phyloP scores from a whole-genome alignment of 2,888 invertebrate genomes.

The Euspilapteryx auroguttella region DNA sequence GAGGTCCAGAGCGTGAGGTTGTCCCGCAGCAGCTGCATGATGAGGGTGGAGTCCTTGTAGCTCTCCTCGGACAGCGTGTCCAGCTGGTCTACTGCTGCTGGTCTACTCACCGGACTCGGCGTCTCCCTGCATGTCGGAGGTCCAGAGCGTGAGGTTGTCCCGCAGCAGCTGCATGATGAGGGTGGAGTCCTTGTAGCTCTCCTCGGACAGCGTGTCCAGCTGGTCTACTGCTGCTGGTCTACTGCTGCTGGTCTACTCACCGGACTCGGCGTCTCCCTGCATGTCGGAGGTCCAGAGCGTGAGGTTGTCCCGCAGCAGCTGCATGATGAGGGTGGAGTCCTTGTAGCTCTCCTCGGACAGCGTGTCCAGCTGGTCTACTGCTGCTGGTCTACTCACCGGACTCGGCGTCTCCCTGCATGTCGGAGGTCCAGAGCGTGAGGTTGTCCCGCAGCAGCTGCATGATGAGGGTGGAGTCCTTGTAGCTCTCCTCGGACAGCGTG shows the following conservation, averaged over 20 bases:
- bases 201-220: slow-evolving; percentile 95
- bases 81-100: no score
- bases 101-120: no score
- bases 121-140: slow-evolving; percentile 98
- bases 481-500: slow-evolving; percentile 96
- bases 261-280: slow-evolving; percentile 79
- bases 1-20: slow-evolving; percentile 99
- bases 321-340: slow-evolving; percentile 99
- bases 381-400: no score
- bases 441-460: slow-evolving; percentile 99
- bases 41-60: slow-evolving; percentile 98
- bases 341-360: slow-evolving; percentile 98
- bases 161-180: slow-evolving; percentile 99
- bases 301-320: slow-evolving; percentile 97
- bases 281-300: slow-evolving; percentile 99
- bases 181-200: slow-evolving; percentile 99
- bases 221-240: no score
- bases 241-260: no score
- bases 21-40: slow-evolving; percentile 99
- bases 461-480: slow-evolving; percentile 98
- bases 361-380: slow-evolving; percentile 96
- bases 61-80: slow-evolving; percentile 98
- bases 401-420: no score
- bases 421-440: slow-evolving; percentile 98
- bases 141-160: slow-evolving; percentile 99